A percentile compares a stretch with the other conserved stretches of the same genome.
These are phyloP conservation scores for Emydocephalus ijimae DNA, from an alignment of 2,113 vertebrate species.

Conservation along the genomic window DNA sequence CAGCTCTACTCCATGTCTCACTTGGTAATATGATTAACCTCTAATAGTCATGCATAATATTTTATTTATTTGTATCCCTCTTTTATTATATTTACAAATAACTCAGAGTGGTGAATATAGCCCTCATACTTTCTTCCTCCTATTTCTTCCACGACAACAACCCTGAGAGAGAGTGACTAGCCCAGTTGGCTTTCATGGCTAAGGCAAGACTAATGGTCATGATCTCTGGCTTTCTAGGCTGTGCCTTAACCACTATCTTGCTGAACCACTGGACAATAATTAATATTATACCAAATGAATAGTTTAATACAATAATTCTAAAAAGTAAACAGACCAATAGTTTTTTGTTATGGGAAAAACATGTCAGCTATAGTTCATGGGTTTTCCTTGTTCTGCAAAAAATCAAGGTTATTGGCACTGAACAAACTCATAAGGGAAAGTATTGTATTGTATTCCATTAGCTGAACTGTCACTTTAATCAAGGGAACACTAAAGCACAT, in stretches of 20 bases:
- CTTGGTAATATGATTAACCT: not conserved
- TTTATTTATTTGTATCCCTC: not conserved
- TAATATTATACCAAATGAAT: not conserved
- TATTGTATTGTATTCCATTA: not conserved
- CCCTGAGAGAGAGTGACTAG: not conserved
- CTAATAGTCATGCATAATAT: not conserved
- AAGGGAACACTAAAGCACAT: not conserved
- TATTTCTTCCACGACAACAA: not conserved
- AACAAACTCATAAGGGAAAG: constrained; percentile 2
- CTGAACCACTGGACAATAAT: not conserved
- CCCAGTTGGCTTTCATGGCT: not conserved
- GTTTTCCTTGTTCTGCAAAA: not conserved
- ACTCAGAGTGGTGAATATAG: not conserved
- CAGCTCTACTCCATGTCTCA: not conserved
- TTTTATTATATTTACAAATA: not conserved
- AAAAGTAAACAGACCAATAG: not conserved
- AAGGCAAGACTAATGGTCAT: not conserved
- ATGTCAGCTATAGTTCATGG: not conserved
- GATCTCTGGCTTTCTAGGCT: not conserved
- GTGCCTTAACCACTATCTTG: not conserved
- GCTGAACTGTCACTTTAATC: not conserved
- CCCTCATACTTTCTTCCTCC: not conserved
- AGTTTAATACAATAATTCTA: not conserved
- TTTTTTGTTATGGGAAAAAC: not conserved
- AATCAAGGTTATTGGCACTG: not conserved